Evolutionary conservation across 1,140 invertebrate species (phyloP), one percentile per base, ranked within the genome.

Genomic region (Drosophila teissieri): DNA sequence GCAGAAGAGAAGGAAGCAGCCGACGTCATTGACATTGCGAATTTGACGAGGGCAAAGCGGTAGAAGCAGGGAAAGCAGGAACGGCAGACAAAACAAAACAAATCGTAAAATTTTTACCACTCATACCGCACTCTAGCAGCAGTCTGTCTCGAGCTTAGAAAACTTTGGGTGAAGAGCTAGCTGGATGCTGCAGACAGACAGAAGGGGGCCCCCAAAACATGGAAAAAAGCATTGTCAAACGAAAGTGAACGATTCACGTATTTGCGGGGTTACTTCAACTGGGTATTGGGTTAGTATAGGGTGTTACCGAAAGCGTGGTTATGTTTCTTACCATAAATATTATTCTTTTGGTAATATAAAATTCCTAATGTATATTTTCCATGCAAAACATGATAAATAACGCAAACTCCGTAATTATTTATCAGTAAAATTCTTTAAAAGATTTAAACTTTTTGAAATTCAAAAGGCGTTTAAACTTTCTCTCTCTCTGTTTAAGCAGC

Each of bases 1-100:
- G 63, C 17, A 45, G 17, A 10, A 49, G 63, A 39, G 17, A 39
- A 14, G 40, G 62, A 45, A 49, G 58, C 24, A 53, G 11, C 37
- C 17, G 79, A 67, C 83, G 79, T 88, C 83, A 88, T 88, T 88
- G 83, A 88, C 83, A 88, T 88, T 88, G 83, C 83, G 68, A 85
- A 81, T 81, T 86, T 37, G 31, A 53, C 68, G 80, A 64, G 61
- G 61, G 57, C 77, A 78, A 73, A 73, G 31, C 22, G 49, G 51
- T 31, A 49, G 14, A 19, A 12, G 19, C 61, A 56, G 48, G 19
- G 15, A 46, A 36, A 63, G 17, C 44, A 40, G 27, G 27, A 22
- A 70, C 62, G 56, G 39, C 55, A 74, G 60, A 74, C 70, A 74
- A 63, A 85, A 86, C 82, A 86, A 86, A 86, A 86, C 82, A 86